These are phyloP conservation scores for Tachycineta bicolor DNA, from an alignment of 2,113 vertebrate species.

Conservation along the genomic window DNA sequence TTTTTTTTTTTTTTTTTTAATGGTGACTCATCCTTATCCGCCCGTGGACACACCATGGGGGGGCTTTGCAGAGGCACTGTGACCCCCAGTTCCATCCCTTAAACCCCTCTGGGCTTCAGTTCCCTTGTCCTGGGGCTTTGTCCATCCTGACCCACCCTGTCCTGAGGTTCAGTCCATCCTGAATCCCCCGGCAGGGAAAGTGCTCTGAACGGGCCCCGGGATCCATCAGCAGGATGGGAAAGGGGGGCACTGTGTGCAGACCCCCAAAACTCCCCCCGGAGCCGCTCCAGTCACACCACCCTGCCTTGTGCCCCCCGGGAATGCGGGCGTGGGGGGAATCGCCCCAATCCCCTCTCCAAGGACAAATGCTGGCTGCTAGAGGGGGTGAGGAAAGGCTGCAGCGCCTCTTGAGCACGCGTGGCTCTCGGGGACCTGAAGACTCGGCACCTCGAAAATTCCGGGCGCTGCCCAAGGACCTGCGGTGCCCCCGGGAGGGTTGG, in stretches of 20 bases:
- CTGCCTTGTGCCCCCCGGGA: background rate
- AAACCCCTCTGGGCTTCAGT: background rate
- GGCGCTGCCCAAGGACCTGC: background rate
- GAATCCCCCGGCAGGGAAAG: background rate
- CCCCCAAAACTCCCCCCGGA: rapidly evolving
- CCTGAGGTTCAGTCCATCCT: background rate
- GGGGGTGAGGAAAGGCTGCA: rapidly evolving
- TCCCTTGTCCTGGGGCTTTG: background rate
- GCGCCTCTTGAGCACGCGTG: background rate
- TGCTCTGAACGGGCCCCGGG: background rate
- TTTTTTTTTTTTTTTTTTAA: background rate
- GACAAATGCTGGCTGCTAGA: rapidly evolving
- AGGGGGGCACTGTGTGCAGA: rapidly evolving
- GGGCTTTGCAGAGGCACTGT: background rate
- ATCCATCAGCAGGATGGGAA: background rate
- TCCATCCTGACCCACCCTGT: background rate
- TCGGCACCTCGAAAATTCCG: background rate
- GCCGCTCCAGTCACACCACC: rapidly evolving
- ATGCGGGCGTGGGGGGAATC: rapidly evolving
- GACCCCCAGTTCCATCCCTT: background rate
- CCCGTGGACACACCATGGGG: rapidly evolving
- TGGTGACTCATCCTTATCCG: background rate
- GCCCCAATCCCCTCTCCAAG: background rate
- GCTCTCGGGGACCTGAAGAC: too few relatives aligned
- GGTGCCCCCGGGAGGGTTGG: rapidly evolving